Conservation (phyloP, 2,888 invertebrate genomes). For the Argyra leucocephala region DNA sequence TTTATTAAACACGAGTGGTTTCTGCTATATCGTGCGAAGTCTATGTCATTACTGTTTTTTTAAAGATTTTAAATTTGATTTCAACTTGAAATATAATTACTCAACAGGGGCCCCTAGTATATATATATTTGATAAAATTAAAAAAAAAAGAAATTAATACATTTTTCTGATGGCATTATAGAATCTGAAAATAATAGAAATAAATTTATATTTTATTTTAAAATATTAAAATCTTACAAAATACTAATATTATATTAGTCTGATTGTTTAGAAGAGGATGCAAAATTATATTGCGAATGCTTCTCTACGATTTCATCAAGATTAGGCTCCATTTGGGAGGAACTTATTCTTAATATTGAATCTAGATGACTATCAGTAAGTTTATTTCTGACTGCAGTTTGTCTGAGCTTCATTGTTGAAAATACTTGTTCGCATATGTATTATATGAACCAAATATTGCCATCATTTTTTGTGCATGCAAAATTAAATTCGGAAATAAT, state of each 20-base stretch:
- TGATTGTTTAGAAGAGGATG: conserved; percentile 9
- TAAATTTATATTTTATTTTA: conserved; percentile 5
- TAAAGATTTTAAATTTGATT: no score
- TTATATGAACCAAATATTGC: no score
- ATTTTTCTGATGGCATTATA: background rate
- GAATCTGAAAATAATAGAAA: background rate
- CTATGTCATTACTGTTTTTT: no score
- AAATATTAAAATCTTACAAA: conserved; percentile 10
- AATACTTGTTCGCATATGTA: conserved; percentile 10
- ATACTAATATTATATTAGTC: conserved; percentile 9
- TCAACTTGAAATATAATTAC: no score
- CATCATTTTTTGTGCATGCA: conserved; percentile 5
- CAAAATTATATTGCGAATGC: conserved; percentile 7
- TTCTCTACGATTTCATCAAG: background rate
- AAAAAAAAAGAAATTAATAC: background rate
- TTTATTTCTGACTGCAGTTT: conserved; percentile 7
- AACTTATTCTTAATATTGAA: conserved; percentile 9
- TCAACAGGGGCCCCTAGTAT: no score
- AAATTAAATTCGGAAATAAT: conserved; percentile 8
- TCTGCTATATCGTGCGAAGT: no score
- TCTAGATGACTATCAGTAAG: conserved; percentile 4
- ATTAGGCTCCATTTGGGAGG: conserved; percentile 4
- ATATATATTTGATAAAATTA: conserved; percentile 3
- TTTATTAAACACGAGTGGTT: no score
- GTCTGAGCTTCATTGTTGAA: conserved; percentile 10